Conservation (phyloP, 2,888 invertebrate genomes). For the Pseudanteris insignis region DNA sequence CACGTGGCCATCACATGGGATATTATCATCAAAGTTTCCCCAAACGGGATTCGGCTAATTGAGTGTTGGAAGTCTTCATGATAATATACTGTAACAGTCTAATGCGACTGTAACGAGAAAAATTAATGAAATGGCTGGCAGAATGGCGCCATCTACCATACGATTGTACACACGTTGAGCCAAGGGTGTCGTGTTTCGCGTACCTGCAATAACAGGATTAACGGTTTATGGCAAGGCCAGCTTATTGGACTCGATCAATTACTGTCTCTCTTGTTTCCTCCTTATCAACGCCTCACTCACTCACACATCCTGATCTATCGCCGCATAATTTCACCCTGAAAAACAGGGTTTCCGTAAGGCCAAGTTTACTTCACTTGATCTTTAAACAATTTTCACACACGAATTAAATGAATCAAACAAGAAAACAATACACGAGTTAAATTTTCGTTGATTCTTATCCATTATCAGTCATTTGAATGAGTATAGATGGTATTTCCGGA, state of each 20-base stretch:
- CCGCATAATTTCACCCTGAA: too few relatives aligned
- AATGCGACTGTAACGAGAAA: conserved; percentile 33
- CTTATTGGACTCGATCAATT: conserved; percentile 61
- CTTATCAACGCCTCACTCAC: conserved; percentile 46
- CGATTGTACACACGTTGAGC: conserved; percentile 38
- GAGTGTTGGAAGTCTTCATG: conserved; percentile 17
- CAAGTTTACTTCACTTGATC: too few relatives aligned
- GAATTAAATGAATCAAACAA: too few relatives aligned
- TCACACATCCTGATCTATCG: conserved; percentile 43
- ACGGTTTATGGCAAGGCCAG: conserved; percentile 57
- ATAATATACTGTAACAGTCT: conserved; percentile 21
- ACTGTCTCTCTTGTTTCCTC: conserved; percentile 59
- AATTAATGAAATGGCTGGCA: conserved; percentile 31
- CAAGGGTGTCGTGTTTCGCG: conserved; percentile 42
- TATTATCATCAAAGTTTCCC: background rate
- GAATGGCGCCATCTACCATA: conserved; percentile 31
- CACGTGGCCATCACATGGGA: conserved; percentile 12
- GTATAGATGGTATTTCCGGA: conserved; percentile 42
- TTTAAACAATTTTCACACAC: too few relatives aligned
- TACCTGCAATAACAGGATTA: conserved; percentile 62
- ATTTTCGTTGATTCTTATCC: conserved; percentile 37
- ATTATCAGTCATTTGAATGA: conserved; percentile 43
- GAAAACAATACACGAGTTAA: too few relatives aligned
- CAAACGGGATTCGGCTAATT: conserved; percentile 12
- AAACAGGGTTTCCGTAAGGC: too few relatives aligned